Evolutionary conservation across 2,888 invertebrate species (phyloP).

Genomic region (Plebejus melissa): DNA sequence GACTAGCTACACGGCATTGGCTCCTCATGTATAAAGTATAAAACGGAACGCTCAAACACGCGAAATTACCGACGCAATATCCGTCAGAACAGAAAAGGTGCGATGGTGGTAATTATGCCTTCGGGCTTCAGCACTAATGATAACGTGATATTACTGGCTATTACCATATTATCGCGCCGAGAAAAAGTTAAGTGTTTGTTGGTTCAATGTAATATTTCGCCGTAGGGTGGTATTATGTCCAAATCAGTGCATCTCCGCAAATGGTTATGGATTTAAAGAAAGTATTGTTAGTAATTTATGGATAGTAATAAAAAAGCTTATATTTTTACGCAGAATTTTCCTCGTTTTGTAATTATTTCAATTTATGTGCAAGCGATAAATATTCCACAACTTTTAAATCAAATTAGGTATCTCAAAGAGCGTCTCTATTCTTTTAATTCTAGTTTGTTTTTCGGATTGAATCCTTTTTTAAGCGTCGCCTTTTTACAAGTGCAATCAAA

Average conservation of each 20-base stretch:
- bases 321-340: background rate
- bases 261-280: background rate
- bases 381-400: background rate
- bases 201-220: constrained; percentile 5
- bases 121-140: constrained; percentile 32
- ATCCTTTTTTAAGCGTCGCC: constrained; percentile 8
- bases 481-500: constrained; percentile 31
- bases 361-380: background rate
- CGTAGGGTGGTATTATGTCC: background rate
- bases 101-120: constrained; percentile 35
- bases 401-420: background rate
- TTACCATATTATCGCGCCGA: constrained; percentile 30
- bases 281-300: background rate
- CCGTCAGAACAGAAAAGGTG: constrained; percentile 36
- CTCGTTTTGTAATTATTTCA: background rate
- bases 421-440: background rate
- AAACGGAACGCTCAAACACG: constrained; percentile 33
- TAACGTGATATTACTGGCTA: constrained; percentile 33
- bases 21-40: background rate
- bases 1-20: no score
- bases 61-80: constrained; percentile 36
- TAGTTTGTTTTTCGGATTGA: constrained; percentile 7
- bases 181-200: constrained; percentile 29
- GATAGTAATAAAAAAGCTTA: background rate
- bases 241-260: background rate